These are phyloP conservation scores for Rotaria sp. DNA, from an alignment of 2,888 invertebrate species.

Conservation along the genomic window DNA sequence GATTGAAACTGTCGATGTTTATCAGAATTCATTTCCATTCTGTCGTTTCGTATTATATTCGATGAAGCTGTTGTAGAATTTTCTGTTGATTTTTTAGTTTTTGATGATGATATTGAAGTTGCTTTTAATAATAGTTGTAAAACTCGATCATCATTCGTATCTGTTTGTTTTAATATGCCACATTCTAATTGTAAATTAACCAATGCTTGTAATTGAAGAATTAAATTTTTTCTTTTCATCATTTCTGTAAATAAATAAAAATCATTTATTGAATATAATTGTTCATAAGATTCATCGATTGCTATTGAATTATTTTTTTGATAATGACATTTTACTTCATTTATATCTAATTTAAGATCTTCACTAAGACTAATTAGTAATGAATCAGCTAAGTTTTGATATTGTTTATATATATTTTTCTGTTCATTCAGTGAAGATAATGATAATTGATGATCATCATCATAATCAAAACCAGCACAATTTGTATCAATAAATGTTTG, in stretches of 20 bases:
- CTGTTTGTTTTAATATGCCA: background rate
- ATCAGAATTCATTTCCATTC: background rate
- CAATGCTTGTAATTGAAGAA: constrained; percentile 25
- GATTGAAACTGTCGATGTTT: background rate
- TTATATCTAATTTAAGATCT: background rate
- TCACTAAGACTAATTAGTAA: background rate
- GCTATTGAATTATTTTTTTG: background rate
- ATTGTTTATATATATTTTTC: background rate
- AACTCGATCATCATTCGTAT: background rate
- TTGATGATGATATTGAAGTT: background rate
- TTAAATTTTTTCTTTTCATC: constrained; percentile 30
- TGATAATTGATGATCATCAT: background rate
- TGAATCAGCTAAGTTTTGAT: background rate
- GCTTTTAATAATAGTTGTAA: constrained; percentile 1
- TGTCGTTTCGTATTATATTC: background rate
- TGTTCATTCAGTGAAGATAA: background rate
- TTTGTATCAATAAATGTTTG: background rate
- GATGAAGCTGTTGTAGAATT: background rate
- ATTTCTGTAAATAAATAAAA: constrained; percentile 10
- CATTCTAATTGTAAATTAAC: background rate
- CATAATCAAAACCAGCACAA: constrained; percentile 18
- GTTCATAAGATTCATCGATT: background rate
- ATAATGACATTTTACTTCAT: background rate
- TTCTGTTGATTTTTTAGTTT: background rate
- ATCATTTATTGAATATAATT: background rate